phyloP scores from a whole-genome alignment of 2,113 vertebrate genomes.

The Nesoenas mayeri region DNA sequence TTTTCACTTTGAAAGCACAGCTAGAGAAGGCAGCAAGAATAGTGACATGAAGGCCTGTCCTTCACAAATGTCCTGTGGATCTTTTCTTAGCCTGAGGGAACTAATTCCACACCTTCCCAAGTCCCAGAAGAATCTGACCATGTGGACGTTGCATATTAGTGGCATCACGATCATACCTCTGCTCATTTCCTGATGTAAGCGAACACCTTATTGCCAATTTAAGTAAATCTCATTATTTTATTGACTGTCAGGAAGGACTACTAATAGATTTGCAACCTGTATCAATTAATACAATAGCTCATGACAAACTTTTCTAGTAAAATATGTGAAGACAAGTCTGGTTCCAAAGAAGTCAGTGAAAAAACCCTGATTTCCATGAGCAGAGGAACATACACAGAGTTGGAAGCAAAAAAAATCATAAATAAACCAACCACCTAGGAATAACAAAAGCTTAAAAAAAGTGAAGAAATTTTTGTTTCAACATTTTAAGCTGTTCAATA shows the following conservation, averaged over 20 bases:
- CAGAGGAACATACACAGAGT: not conserved
- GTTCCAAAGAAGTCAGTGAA: not conserved
- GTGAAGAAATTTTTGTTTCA: not conserved
- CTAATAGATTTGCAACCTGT: slow-evolving; percentile 5
- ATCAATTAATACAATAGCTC: slow-evolving; percentile 4
- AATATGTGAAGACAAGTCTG: not conserved
- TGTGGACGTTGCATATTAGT: accelerated
- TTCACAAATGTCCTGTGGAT: not conserved
- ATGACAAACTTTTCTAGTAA: slow-evolving; percentile 5
- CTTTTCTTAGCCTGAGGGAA: not conserved
- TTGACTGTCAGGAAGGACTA: slow-evolving; percentile 25
- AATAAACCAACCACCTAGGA: not conserved
- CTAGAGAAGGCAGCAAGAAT: not conserved
- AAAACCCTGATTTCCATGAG: not conserved
- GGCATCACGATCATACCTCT: not conserved
- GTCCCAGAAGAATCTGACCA: not conserved
- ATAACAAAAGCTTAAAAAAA: not conserved
- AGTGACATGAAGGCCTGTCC: not conserved
- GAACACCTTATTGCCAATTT: not conserved
- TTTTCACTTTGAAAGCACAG: not conserved
- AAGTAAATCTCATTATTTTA: slow-evolving; percentile 11
- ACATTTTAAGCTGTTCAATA: not conserved
- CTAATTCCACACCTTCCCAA: not conserved
- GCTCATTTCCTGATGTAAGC: not conserved
- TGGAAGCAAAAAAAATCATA: not conserved